phyloP scores from a whole-genome alignment of 2,113 vertebrate species.

The Merops nubicus region DNA sequence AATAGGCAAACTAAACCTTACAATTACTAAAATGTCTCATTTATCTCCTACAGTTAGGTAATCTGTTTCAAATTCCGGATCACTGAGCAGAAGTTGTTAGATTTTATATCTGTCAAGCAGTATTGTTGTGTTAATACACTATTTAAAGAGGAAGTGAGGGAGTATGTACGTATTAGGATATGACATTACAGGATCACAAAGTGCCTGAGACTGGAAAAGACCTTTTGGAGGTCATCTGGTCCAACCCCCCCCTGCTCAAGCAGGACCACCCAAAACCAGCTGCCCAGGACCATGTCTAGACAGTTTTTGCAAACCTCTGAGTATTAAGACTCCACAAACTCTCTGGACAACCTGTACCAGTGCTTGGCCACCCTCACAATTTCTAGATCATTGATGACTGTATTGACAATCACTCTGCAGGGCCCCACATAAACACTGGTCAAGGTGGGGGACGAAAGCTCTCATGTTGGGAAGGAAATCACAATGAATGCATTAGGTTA shows the following conservation, averaged over 20 bases:
- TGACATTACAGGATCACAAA: not conserved
- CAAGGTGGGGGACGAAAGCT: not conserved
- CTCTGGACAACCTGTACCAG: not conserved
- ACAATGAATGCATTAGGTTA: not conserved
- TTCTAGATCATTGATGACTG: not conserved
- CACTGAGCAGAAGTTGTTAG: not conserved
- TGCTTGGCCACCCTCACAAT: not conserved
- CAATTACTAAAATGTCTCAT: not conserved
- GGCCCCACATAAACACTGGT: rapidly evolving
- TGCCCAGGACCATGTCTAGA: not conserved
- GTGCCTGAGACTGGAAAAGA: not conserved
- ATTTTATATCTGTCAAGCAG: not conserved
- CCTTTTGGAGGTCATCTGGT: not conserved
- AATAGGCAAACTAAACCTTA: not conserved
- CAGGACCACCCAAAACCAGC: not conserved
- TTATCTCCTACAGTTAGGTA: not conserved
- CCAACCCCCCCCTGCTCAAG: not conserved
- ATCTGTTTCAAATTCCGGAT: not conserved
- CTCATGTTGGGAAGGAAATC: not conserved
- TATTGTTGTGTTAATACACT: not conserved
- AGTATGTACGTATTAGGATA: not conserved
- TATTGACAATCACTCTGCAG: not conserved
- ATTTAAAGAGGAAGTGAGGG: not conserved
- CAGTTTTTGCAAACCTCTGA: not conserved
- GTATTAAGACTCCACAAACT: not conserved